Conservation (phyloP, 2,888 invertebrate genomes). For the Dynastes grantii region DNA sequence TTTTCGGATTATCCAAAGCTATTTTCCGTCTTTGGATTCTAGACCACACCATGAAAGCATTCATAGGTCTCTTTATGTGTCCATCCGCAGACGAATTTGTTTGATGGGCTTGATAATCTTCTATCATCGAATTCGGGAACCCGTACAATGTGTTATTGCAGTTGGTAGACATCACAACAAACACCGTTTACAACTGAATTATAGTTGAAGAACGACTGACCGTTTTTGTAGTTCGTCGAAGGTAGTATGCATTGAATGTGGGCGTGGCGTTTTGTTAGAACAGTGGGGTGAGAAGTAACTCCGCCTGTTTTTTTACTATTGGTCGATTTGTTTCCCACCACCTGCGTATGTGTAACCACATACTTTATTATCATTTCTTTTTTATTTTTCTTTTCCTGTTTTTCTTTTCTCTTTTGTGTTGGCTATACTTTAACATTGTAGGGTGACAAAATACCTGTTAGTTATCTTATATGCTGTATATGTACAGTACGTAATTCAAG, state of each 20-base stretch:
- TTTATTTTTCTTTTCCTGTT: slow-evolving; percentile 55
- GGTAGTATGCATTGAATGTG: slow-evolving; percentile 48
- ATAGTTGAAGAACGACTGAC: slow-evolving; percentile 62
- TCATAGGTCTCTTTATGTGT: slow-evolving; percentile 97
- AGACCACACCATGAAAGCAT: slow-evolving; percentile 99
- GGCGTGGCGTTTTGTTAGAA: slow-evolving; percentile 57
- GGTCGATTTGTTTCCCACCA: slow-evolving; percentile 62
- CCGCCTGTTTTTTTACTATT: slow-evolving; percentile 67
- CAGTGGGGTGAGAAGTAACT: slow-evolving; percentile 60
- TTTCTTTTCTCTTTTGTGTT: slow-evolving; percentile 52
- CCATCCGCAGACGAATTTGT: slow-evolving; percentile 72
- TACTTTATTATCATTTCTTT: slow-evolving; percentile 51
- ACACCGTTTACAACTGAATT: slow-evolving; percentile 50
- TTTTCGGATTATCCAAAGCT: slow-evolving; percentile 94
- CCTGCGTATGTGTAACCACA: slow-evolving; percentile 60
- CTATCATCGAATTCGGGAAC: slow-evolving; percentile 62
- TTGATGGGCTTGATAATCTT: slow-evolving; percentile 62
- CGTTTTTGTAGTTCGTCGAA: slow-evolving; percentile 56
- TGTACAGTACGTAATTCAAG: slow-evolving; percentile 17
- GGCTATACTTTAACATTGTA: slow-evolving; percentile 38
- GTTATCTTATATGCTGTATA: slow-evolving; percentile 26
- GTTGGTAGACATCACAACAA: slow-evolving; percentile 46
- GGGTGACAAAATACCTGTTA: slow-evolving; percentile 55
- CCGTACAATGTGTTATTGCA: slow-evolving; percentile 52
- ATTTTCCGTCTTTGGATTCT: slow-evolving; percentile 92